Evolutionary conservation across 2,113 vertebrate genomes (phyloP).

Genomic region (Thamnaconus septentrionalis): DNA sequence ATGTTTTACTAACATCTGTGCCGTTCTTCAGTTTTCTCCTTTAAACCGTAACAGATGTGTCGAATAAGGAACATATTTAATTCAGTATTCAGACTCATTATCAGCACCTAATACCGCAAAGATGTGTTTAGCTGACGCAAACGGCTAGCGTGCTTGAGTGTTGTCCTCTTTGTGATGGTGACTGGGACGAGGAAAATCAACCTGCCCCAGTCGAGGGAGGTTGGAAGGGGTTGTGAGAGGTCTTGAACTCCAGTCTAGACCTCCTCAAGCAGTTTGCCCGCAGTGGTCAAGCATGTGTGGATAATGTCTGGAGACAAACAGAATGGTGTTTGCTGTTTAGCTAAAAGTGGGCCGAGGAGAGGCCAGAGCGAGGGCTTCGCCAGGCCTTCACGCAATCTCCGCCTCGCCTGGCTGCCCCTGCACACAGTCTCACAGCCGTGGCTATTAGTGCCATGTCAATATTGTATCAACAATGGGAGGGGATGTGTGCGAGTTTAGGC

Average conservation of each 20-base stretch:
- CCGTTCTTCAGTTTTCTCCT: too few relatives aligned
- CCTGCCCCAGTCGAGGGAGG: not conserved
- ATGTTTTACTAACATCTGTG: too few relatives aligned
- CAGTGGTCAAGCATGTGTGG: constrained; percentile 51
- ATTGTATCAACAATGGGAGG: constrained; percentile 62
- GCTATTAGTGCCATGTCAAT: constrained; percentile 71
- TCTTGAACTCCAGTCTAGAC: constrained; percentile 32
- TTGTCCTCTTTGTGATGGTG: constrained; percentile 7
- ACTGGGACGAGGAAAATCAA: constrained; percentile 8
- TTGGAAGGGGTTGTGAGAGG: too few relatives aligned
- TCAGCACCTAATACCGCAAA: too few relatives aligned
- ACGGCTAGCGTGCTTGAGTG: not conserved
- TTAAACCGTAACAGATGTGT: too few relatives aligned
- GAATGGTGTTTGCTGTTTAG: constrained; percentile 56
- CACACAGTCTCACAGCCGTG: constrained; percentile 18
- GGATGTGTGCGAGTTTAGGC: constrained; percentile 19
- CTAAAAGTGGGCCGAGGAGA: constrained; percentile 58
- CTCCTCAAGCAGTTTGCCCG: constrained; percentile 40
- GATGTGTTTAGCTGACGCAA: too few relatives aligned
- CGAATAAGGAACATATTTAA: too few relatives aligned
- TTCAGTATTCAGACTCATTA: too few relatives aligned
- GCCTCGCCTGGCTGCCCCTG: constrained; percentile 55
- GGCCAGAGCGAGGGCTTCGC: constrained; percentile 20
- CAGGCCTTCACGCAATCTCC: constrained; percentile 53
- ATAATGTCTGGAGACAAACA: constrained; percentile 69